Base-by-base conservation (phyloP, 2,888 invertebrate genomes). In the Eupithecia vulgata region DNA sequence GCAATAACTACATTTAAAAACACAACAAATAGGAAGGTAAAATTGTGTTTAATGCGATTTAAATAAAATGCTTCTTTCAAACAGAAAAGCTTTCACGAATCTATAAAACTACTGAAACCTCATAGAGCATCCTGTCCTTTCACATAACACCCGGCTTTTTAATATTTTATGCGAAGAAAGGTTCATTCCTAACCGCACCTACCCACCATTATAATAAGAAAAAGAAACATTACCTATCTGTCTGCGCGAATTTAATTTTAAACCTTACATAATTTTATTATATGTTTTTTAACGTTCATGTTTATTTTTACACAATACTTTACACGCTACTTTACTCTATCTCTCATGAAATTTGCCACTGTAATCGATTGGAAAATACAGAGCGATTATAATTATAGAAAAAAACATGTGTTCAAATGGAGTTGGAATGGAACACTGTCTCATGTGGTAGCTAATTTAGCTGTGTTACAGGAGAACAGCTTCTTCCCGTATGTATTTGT, bases 101-200 rank as follows among this genome's bases (percentile, higher is more conserved):
- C 66, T 34, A 68, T 74, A 74, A 74, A 65, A 45, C 74, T 71
- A 71, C 62, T 21, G 61, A 62, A 37, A 25, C 69, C 52, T 57
- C 71, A 74, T 69, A 77, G 66, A 67, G 65, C 71, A 77, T 73
- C 71, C 57, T 67, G 64, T 75, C 67, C 35, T 71, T 69, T 72
- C 71, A 25, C 59, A 69, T 64, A 70, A 64, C 67, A 34, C 71
- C 65, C 40, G 69, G 35, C 67, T 72, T 70, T 74, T 75, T 70
- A 75, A 75, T 75, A 75, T 75, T 75, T 75, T 70, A 75, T 70
- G 59, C 37, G 45, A 21, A 62, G 17, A 57, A n/a, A 69, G 35
- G 25, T 62, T 57, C 35, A 45, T 72, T 75, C 72, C 69, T 59
- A 67, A 72, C 69, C 65, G 17, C 17, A 57, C 74, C 13, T 25